Evolutionary conservation across 2,113 vertebrate species (phyloP).

Genomic region (Peromyscus polionotus): DNA sequence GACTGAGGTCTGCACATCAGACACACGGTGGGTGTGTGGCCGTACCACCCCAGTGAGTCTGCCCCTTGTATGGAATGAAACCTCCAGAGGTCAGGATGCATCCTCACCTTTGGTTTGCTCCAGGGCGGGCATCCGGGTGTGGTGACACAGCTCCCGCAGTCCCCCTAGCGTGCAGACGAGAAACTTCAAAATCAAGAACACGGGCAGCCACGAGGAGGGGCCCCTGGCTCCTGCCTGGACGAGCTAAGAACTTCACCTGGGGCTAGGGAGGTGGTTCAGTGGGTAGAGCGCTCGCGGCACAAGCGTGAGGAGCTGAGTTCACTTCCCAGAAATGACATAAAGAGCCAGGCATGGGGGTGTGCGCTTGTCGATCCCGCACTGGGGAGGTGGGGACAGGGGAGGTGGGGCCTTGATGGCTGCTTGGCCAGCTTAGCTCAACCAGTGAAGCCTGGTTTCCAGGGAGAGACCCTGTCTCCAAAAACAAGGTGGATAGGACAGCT

Average conservation of each 20-base stretch:
- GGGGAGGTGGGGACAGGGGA: background rate
- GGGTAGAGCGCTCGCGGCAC: too few species aligned
- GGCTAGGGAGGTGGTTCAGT: background rate
- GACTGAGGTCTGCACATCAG: background rate
- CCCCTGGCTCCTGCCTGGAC: background rate
- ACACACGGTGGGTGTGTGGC: background rate
- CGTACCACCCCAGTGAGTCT: background rate
- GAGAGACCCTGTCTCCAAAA: background rate
- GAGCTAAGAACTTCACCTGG: background rate
- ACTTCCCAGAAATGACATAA: background rate
- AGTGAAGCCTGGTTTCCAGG: background rate
- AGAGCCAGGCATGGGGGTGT: too few species aligned
- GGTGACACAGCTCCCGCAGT: constrained; percentile 87
- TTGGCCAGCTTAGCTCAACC: too few species aligned
- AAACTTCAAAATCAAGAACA: constrained; percentile 24
- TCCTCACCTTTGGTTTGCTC: constrained; percentile 90
- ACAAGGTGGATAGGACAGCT: background rate
- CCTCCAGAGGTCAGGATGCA: background rate
- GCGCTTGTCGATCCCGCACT: background rate
- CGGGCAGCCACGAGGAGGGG: background rate
- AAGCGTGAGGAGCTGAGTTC: background rate
- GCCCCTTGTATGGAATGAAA: background rate
- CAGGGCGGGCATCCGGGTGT: constrained; percentile 87
- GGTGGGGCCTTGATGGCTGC: background rate
- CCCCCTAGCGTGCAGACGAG: constrained; percentile 86